Evolutionary conservation across 2,888 invertebrate species (phyloP).

Genomic region (Meiosimyza decipiens): DNA sequence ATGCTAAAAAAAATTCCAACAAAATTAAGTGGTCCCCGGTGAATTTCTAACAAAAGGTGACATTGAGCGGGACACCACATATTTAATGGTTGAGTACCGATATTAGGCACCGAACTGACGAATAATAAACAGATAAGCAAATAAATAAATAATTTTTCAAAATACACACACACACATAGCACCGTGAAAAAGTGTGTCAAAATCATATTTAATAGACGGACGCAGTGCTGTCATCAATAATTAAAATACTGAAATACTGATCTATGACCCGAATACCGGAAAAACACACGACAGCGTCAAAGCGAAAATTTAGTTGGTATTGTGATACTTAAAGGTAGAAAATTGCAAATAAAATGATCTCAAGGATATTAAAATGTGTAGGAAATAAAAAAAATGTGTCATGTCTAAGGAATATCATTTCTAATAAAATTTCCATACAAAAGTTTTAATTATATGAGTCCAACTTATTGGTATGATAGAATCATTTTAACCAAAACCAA

Average conservation of each 20-base stretch:
- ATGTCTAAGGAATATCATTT: no score
- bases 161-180: background rate
- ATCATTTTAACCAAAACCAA: no score
- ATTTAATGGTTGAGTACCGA: background rate
- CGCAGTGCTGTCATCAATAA: background rate
- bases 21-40: background rate
- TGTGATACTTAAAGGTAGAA: constrained; percentile 4
- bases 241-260: constrained; percentile 17
- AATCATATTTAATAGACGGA: constrained; percentile 5
- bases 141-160: constrained; percentile 12
- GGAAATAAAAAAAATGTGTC: no score
- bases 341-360: background rate
- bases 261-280: constrained; percentile 23
- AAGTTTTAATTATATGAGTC: no score
- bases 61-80: background rate
- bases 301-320: background rate
- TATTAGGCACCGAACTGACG: background rate
- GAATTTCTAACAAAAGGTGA: constrained; percentile 7
- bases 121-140: background rate
- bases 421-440: no score
- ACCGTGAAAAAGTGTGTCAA: constrained; percentile 20
- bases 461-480: no score
- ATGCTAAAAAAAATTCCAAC: background rate
- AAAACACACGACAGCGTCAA: background rate
- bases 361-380: background rate